Percentiles rank a stretch among this genome's conserved stretches.
These are phyloP conservation scores for Diphyllodes magnificus DNA, from an alignment of 2,113 vertebrate species.

Conservation along the genomic window DNA sequence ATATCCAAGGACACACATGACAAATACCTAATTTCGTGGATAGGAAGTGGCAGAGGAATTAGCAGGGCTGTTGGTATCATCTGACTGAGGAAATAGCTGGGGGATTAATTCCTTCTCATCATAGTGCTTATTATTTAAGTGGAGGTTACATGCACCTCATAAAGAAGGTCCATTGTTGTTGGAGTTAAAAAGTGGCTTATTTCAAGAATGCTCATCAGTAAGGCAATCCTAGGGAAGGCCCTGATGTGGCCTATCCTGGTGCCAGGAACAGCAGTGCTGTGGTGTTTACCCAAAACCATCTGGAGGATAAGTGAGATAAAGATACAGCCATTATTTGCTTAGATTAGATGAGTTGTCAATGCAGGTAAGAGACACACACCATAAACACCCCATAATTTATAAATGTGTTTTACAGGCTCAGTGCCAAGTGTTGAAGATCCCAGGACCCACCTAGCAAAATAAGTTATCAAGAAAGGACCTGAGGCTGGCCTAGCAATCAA, in stretches of 20 bases:
- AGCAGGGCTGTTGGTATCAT: background rate
- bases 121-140: background rate
- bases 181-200: background rate
- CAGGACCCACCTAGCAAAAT: background rate
- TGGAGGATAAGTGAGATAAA: background rate
- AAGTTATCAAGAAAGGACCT: background rate
- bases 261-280: background rate
- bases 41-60: background rate
- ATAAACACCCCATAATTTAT: background rate
- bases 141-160: background rate
- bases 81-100: background rate
- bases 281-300: background rate
- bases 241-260: background rate
- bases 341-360: background rate
- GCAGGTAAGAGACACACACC: background rate
- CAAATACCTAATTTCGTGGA: background rate
- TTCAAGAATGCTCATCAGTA: background rate
- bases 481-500: background rate
- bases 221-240: background rate
- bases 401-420: background rate
- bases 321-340: background rate
- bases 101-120: background rate
- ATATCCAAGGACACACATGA: background rate
- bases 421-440: background rate
- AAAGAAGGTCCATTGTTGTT: background rate